Conservation (phyloP, 2,113 vertebrate genomes). For the Zosterops hypoxanthus region DNA sequence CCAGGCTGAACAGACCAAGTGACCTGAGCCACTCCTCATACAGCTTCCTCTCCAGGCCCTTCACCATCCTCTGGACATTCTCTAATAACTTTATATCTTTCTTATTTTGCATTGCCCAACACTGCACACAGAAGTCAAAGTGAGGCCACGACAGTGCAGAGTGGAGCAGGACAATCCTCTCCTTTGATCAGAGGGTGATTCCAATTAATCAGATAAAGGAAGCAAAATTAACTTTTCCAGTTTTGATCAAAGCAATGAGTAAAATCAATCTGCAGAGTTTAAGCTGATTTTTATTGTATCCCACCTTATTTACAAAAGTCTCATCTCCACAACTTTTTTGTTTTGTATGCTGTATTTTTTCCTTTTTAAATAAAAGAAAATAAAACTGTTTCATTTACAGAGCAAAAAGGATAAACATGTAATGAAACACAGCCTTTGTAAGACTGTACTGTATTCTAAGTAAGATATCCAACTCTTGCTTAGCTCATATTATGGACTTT, state of each 20-base stretch:
- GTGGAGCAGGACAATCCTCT: background rate
- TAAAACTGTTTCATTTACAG: background rate
- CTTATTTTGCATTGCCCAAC: background rate
- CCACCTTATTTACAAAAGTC: background rate
- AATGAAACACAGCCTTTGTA: background rate
- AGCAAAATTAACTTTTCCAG: background rate
- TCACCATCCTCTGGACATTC: background rate
- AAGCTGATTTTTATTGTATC: background rate
- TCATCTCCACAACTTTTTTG: background rate
- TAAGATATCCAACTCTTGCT: background rate
- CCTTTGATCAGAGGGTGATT: background rate
- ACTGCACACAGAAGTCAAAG: background rate
- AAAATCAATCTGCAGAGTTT: background rate
- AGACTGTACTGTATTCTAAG: background rate
- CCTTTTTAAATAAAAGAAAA: background rate
- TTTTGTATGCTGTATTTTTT: background rate
- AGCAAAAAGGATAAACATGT: background rate
- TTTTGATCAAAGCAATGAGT: background rate
- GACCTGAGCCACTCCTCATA: accelerated
- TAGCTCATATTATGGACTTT: background rate
- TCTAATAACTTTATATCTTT: background rate
- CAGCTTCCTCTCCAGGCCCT: accelerated
- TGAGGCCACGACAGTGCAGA: background rate
- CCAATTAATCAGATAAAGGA: background rate
- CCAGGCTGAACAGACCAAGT: background rate